Evolutionary conservation across 1,140 invertebrate genomes (phyloP).

Genomic region (Micrasema minimum): DNA sequence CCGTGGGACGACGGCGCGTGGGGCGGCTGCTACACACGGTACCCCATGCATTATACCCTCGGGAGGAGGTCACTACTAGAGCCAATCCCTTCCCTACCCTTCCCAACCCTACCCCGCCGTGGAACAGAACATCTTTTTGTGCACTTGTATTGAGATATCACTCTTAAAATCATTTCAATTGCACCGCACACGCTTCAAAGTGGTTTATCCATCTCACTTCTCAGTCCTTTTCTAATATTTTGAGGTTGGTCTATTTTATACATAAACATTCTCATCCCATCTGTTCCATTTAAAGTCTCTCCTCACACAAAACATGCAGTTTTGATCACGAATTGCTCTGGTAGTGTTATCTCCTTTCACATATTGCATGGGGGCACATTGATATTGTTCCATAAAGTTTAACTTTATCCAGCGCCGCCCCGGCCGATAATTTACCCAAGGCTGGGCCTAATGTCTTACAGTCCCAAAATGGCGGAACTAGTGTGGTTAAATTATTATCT

Average conservation of each 20-base stretch:
- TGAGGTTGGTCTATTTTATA: too few species aligned
- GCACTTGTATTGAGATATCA: not conserved
- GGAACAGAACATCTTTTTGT: slow-evolving; percentile 4
- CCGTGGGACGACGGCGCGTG: slow-evolving; percentile 33
- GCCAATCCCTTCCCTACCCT: slow-evolving; percentile 18
- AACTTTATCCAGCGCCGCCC: slow-evolving; percentile 19
- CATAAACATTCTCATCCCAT: not conserved
- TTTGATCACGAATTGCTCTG: slow-evolving; percentile 22
- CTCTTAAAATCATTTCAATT: not conserved
- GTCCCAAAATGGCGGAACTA: slow-evolving; percentile 37
- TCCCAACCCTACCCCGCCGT: not conserved
- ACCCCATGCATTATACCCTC: slow-evolving; percentile 38
- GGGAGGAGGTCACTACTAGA: slow-evolving; percentile 31
- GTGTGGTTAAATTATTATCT: slow-evolving; percentile 18
- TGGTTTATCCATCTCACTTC: too few species aligned
- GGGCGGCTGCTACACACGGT: slow-evolving; percentile 35
- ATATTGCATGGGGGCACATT: slow-evolving; percentile 31
- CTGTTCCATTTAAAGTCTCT: slow-evolving; percentile 20
- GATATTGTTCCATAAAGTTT: slow-evolving; percentile 26
- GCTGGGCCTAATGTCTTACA: slow-evolving; percentile 33
- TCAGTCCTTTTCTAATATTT: too few species aligned
- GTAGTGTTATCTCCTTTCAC: slow-evolving; percentile 29
- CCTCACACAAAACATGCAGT: slow-evolving; percentile 6
- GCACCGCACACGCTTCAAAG: not conserved
- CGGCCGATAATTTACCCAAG: slow-evolving; percentile 25